A percentile compares a stretch with the other conserved stretches of the same genome.
Conservation (phyloP, 2,888 invertebrate species). For the Dryobota labecula region DNA sequence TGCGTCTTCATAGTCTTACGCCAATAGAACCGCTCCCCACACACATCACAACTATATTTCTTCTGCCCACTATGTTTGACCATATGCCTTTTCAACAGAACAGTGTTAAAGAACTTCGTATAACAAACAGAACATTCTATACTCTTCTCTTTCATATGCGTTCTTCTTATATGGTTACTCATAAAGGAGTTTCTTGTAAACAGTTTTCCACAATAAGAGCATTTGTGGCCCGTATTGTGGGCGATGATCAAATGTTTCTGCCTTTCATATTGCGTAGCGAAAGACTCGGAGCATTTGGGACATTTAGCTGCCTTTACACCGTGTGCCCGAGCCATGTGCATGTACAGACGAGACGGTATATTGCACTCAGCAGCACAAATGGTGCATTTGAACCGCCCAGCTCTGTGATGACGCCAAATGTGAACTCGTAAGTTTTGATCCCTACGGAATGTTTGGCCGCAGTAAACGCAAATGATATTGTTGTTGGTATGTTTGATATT, state of each 20-base stretch:
- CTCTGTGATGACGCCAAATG: constrained; percentile 86
- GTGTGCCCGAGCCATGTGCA: constrained; percentile 87
- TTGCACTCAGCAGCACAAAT: constrained; percentile 85
- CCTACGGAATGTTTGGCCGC: constrained; percentile 84
- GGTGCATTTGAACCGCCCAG: constrained; percentile 84
- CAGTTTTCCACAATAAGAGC: constrained; percentile 83
- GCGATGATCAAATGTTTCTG: constrained; percentile 89
- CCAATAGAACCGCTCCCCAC: constrained; percentile 91
- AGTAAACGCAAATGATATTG: constrained; percentile 87
- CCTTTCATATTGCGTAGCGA: constrained; percentile 88
- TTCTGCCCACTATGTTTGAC: constrained; percentile 89
- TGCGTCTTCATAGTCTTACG: constrained; percentile 91
- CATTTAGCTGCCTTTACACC: constrained; percentile 87
- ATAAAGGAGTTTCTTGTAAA: constrained; percentile 85
- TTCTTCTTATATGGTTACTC: constrained; percentile 83
- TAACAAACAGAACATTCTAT: constrained; percentile 85
- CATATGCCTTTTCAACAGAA: constrained; percentile 84
- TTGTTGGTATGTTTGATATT: constrained; percentile 86
- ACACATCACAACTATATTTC: constrained; percentile 91
- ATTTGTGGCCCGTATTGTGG: constrained; percentile 86
- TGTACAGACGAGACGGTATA: constrained; percentile 85
- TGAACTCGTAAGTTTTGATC: constrained; percentile 87
- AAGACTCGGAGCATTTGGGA: constrained; percentile 84
- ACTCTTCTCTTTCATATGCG: constrained; percentile 86
- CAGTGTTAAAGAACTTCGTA: constrained; percentile 87